A percentile compares a stretch with the other conserved stretches of the same genome.
phyloP scores from a whole-genome alignment of 92 coral and sea anemone species.

The Porites lobata region DNA sequence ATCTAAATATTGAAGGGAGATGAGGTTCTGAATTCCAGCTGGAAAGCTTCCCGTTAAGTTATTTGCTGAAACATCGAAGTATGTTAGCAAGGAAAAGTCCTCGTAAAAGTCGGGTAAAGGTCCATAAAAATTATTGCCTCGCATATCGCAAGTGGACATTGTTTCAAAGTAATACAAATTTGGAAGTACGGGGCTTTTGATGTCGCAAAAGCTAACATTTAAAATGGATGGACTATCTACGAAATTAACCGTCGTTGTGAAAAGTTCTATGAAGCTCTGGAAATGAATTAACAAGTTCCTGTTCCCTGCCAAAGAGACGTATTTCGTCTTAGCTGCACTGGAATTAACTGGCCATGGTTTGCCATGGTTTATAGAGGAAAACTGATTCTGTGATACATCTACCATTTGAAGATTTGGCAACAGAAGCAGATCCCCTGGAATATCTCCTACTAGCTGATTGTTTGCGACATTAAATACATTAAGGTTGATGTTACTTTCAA shows the following conservation, averaged over 20 bases:
- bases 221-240: conserved; percentile 41
- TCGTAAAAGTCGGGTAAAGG: conserved; percentile 15
- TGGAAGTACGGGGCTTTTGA: conserved; percentile 25
- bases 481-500: conserved; percentile 27
- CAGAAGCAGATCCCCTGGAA: conserved; percentile 48
- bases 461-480: conserved; percentile 49
- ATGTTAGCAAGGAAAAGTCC: conserved; percentile 28
- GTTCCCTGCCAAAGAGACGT: conserved; percentile 58
- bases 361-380: conserved; percentile 41
- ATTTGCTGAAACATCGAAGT: conserved; percentile 72
- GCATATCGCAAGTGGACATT: conserved; percentile 47
- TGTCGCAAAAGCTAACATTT: conserved; percentile 62
- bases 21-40: conserved; percentile 21
- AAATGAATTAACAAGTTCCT: conserved; percentile 51
- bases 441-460: conserved; percentile 57
- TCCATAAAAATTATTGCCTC: conserved; percentile 67
- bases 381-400: conserved; percentile 52
- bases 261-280: conserved; percentile 31
- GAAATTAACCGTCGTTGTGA: neutral
- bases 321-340: neutral
- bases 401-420: neutral
- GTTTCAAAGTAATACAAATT: conserved; percentile 38
- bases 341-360: conserved; percentile 19
- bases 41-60: conserved; percentile 64
- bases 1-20: conserved; percentile 68